Percentiles rank a stretch among this genome's conserved stretches.
Conservation (phyloP, 2,113 vertebrate genomes). For the Cottus gobio region DNA sequence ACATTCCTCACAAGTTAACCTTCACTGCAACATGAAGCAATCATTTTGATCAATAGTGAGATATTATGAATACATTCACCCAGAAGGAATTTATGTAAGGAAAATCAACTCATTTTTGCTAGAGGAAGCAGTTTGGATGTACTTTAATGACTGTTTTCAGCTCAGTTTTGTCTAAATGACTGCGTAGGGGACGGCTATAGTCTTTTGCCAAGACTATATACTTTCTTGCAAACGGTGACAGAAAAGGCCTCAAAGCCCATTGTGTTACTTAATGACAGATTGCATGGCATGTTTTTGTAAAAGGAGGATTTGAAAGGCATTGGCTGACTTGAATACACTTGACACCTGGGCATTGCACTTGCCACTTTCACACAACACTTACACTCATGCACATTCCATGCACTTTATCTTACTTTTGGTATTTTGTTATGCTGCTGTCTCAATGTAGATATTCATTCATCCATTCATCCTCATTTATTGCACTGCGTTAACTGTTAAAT, state of each 20-base stretch:
- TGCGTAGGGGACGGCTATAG: slow-evolving; percentile 23
- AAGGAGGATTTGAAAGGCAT: slow-evolving; percentile 45
- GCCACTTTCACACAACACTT: too few relatives aligned
- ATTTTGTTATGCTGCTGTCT: too few relatives aligned
- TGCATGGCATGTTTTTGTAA: slow-evolving; percentile 32
- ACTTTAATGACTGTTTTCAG: slow-evolving; percentile 55
- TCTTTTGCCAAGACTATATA: slow-evolving; percentile 56
- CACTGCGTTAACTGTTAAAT: too few relatives aligned
- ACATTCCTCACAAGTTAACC: slow-evolving; percentile 60
- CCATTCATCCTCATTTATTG: too few relatives aligned
- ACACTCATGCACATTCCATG: too few relatives aligned
- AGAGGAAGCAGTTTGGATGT: slow-evolving; percentile 26
- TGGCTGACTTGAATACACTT: too few relatives aligned
- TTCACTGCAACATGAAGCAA: slow-evolving; percentile 32
- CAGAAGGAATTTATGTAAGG: slow-evolving; percentile 27
- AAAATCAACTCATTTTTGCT: slow-evolving; percentile 54
- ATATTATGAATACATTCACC: slow-evolving; percentile 35
- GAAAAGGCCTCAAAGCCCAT: slow-evolving; percentile 64
- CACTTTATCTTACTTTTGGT: too few relatives aligned
- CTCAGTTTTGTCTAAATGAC: slow-evolving; percentile 49
- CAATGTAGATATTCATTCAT: too few relatives aligned
- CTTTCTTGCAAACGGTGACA: slow-evolving; percentile 59
- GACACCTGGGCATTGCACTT: too few relatives aligned
- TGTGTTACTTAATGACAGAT: slow-evolving; percentile 61
- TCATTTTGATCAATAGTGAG: slow-evolving; percentile 50